Base-by-base conservation (phyloP, 2,113 vertebrate species). In the Montifringilla adamsi region DNA sequence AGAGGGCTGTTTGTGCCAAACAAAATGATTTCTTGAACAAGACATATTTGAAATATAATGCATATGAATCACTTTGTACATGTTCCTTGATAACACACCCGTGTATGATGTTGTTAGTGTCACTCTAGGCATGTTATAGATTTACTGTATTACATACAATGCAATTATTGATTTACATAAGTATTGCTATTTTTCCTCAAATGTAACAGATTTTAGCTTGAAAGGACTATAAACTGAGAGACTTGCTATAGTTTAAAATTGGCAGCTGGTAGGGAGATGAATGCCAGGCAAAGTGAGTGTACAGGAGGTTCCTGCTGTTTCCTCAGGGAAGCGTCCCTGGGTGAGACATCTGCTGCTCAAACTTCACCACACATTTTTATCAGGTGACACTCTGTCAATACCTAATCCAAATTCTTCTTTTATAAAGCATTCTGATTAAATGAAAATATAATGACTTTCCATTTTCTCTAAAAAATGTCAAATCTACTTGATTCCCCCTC, bases 341-440 rank as follows among this genome's bases (percentile, higher is more conserved):
- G 98, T 98, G 98, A 99, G 98, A 98, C 99, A 99, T 99, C 99
- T 99, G 99, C 98, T 98, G 97, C 98, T 98, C 98, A 98, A 98
- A 98, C 98, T 98, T 98, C 98, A 98, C 98, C 98, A 98, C 98
- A 98, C 98, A 98, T 98, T 98, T 98, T 98, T 97, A 96, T 91
- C 91, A 94, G 94, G 89, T 93, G 94, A 96, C 96, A 91, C 67
- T 85, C 95, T 93, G 93, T 91, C 75, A 64, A 96, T 90, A 90
- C 39, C 77, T 93, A 94, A 96, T 96, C 90, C 94, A 96, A 93
- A 94, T 94, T 93, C 67, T 96, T 93, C 87, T 75, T 87, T 90
- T 94, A 92, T 92, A 93, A 95, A 73, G 69, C 94, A 90, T 87
- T 94, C 94, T 93, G 68, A 55, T 74, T 94, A 97, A 94, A 85